Evolutionary conservation across 2,797 vertebrate species (phyloP).

Genomic region (Benthosema pterotum): DNA sequence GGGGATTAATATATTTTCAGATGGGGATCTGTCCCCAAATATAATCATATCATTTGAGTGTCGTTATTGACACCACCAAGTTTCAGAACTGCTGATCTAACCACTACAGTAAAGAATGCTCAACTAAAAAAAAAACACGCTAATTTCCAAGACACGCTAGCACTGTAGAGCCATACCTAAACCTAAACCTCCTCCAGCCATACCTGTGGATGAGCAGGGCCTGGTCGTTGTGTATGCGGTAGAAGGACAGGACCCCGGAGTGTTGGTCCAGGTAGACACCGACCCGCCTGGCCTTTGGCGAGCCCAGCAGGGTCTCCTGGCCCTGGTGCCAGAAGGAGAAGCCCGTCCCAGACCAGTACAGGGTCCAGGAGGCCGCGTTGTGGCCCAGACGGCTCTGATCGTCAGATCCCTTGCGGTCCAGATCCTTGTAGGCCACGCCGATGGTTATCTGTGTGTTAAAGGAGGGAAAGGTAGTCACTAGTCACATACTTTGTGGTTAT

Average conservation of each 20-base stretch:
- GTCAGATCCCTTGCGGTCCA: slow-evolving; percentile 68
- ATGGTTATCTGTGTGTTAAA: slow-evolving; percentile 66
- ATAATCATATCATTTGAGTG: no score
- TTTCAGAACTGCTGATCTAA: no score
- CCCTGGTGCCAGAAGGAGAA: slow-evolving; percentile 81
- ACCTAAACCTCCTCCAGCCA: no score
- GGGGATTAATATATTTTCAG: no score
- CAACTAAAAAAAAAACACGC: no score
- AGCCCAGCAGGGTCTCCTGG: slow-evolving; percentile 67
- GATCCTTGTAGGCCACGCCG: slow-evolving; percentile 74
- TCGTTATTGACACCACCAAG: no score
- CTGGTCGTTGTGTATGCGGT: slow-evolving; percentile 68
- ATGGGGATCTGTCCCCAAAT: no score
- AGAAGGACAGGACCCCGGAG: slow-evolving; percentile 77
- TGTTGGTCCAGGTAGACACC: slow-evolving; percentile 83
- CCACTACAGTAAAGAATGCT: no score
- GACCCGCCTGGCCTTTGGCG: slow-evolving; percentile 70
- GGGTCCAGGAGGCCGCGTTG: slow-evolving; percentile 79
- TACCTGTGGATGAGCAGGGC: slow-evolving; percentile 72
- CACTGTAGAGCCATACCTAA: no score
- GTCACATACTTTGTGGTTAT: no score
- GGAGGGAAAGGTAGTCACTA: no score
- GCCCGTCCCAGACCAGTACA: slow-evolving; percentile 81
- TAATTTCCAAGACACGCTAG: no score
- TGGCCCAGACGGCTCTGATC: slow-evolving; percentile 77